phyloP scores from a whole-genome alignment of 2,113 vertebrate species.

The Aramus guarauna region DNA sequence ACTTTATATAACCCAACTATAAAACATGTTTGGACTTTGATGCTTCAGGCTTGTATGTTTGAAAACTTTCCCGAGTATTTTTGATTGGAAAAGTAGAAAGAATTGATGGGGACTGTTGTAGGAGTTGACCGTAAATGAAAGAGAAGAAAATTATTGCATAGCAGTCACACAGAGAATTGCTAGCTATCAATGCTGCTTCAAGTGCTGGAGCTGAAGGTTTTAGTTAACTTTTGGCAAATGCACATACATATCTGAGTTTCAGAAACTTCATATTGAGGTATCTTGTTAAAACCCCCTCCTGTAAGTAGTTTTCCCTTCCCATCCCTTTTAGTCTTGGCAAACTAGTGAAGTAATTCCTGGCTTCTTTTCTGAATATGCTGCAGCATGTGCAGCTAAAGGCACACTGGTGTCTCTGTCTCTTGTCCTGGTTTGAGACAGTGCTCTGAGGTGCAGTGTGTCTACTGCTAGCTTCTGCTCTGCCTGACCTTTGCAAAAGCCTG shows the following conservation, averaged over 20 bases:
- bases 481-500: not conserved
- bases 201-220: not conserved
- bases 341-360: not conserved
- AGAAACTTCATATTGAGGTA: rapidly evolving
- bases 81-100: not conserved
- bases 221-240: not conserved
- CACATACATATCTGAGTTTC: rapidly evolving
- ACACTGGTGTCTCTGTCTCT: not conserved
- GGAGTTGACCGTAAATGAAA: not conserved
- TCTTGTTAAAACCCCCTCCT: not conserved
- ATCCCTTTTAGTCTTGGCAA: not conserved
- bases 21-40: not conserved
- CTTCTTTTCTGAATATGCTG: not conserved
- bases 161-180: not conserved
- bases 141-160: not conserved
- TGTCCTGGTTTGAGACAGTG: rapidly evolving
- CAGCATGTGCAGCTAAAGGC: not conserved
- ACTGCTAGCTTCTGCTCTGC: not conserved
- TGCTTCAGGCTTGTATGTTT: not conserved
- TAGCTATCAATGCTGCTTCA: not conserved
- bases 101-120: too few relatives aligned
- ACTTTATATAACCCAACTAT: not conserved
- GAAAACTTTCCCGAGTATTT: not conserved
- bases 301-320: not conserved
- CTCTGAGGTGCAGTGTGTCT: not conserved